Evolutionary conservation across 2,113 vertebrate genomes (phyloP).

Genomic region (Callorhinus ursinus): DNA sequence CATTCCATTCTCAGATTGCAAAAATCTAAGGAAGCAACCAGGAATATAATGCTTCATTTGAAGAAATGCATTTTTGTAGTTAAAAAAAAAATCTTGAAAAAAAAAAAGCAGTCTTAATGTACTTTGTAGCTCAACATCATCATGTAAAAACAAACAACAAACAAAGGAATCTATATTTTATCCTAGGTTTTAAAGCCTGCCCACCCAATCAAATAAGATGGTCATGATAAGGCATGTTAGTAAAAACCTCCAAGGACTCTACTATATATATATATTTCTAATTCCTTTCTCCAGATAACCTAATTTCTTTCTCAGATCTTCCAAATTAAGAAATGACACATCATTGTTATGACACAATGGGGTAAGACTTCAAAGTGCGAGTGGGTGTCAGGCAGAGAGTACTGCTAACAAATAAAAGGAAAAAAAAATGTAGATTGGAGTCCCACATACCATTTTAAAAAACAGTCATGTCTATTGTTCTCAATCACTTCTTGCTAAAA

Average conservation of each 20-base stretch:
- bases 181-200: background rate
- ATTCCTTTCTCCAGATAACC: background rate
- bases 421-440: background rate
- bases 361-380: slow-evolving; percentile 51
- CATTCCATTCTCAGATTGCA: background rate
- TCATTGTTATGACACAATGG: slow-evolving; percentile 25
- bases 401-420: background rate
- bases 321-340: background rate
- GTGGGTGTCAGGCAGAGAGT: background rate
- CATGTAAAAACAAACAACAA: background rate
- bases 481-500: slow-evolving; percentile 67
- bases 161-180: background rate
- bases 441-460: slow-evolving; percentile 22
- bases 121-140: background rate
- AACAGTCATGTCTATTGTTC: slow-evolving; percentile 38
- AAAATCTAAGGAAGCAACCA: background rate
- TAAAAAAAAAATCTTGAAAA: background rate
- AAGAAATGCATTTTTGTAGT: background rate
- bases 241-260: background rate
- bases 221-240: background rate
- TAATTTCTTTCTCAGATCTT: slow-evolving; percentile 46
- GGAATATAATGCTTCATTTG: background rate
- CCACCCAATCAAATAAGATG: background rate
- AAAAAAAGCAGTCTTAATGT: background rate
- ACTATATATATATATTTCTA: background rate